Evolutionary conservation across 2,113 vertebrate species (phyloP).

Genomic region (Equus quagga): DNA sequence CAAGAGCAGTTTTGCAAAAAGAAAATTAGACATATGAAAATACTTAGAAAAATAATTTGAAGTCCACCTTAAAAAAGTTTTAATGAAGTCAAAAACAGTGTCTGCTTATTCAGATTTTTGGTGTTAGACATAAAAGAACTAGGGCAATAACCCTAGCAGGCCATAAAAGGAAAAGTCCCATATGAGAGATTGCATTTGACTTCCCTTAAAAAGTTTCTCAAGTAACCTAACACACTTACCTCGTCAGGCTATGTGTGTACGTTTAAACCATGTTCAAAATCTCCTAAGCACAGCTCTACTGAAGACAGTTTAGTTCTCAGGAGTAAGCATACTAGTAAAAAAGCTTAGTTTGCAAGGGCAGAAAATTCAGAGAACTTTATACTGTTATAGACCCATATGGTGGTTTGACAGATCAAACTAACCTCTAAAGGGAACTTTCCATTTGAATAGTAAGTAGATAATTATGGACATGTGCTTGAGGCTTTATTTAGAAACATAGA

Average conservation of each 20-base stretch:
- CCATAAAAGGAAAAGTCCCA: constrained; percentile 25
- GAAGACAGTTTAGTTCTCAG: constrained; percentile 9
- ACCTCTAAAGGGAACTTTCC: constrained; percentile 55
- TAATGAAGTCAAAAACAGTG: constrained; percentile 36
- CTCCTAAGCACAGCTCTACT: neutral
- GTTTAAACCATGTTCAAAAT: constrained; percentile 35
- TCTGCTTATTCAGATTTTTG: constrained; percentile 7
- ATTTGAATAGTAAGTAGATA: constrained; percentile 50
- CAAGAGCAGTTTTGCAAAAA: neutral
- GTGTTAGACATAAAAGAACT: neutral
- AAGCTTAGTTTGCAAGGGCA: neutral
- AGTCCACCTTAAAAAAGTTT: neutral
- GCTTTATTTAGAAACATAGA: constrained; percentile 29
- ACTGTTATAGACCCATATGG: neutral
- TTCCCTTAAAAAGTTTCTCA: constrained; percentile 48
- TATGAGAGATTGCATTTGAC: neutral
- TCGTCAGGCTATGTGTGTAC: neutral
- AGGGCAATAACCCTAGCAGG: neutral
- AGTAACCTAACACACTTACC: constrained; percentile 52
- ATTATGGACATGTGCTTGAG: neutral
- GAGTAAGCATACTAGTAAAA: constrained; percentile 19
- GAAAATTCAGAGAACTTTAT: constrained; percentile 49
- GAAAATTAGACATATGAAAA: constrained; percentile 21
- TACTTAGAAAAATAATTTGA: constrained; percentile 2
- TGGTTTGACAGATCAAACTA: constrained; percentile 50